A percentile compares a stretch with the other conserved stretches of the same genome.
phyloP scores from a whole-genome alignment of 2,113 vertebrate species.

The Urocitellus parryii region DNA sequence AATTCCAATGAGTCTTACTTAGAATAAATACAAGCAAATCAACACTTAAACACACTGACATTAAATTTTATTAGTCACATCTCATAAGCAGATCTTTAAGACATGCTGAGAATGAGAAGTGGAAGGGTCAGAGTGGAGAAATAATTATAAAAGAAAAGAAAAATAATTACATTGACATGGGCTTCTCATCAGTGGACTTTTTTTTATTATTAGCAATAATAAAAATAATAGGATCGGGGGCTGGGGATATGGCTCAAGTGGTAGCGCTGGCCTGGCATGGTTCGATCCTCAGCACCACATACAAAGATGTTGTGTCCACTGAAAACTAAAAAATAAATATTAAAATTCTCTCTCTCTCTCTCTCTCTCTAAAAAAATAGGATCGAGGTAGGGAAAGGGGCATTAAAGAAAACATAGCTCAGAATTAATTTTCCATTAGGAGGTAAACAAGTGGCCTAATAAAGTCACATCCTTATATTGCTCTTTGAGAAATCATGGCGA shows the following conservation, averaged over 20 bases:
- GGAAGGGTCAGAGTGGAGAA: neutral
- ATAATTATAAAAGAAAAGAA: neutral
- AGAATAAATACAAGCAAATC: neutral
- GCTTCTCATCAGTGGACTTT: neutral
- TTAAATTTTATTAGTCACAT: neutral
- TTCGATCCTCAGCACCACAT: too few relatives aligned
- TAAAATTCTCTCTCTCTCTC: too few relatives aligned
- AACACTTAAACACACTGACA: neutral
- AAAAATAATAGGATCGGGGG: neutral
- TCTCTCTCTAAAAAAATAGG: neutral
- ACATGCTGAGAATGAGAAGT: neutral
- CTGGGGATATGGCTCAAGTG: too few relatives aligned
- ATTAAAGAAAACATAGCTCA: neutral
- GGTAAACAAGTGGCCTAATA: conserved; percentile 1
- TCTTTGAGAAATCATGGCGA: conserved; percentile 8
- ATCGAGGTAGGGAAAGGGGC: too few relatives aligned
- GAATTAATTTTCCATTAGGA: neutral
- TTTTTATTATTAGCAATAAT: neutral
- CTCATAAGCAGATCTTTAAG: neutral
- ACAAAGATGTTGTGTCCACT: too few relatives aligned
- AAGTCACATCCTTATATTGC: neutral
- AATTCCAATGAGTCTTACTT: neutral
- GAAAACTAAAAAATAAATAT: too few relatives aligned
- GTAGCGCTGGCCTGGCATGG: too few relatives aligned
- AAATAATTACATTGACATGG: neutral